These are phyloP conservation scores for Cheirogaleus major DNA, from an alignment of 2,797 vertebrate genomes.

Conservation along the genomic window DNA sequence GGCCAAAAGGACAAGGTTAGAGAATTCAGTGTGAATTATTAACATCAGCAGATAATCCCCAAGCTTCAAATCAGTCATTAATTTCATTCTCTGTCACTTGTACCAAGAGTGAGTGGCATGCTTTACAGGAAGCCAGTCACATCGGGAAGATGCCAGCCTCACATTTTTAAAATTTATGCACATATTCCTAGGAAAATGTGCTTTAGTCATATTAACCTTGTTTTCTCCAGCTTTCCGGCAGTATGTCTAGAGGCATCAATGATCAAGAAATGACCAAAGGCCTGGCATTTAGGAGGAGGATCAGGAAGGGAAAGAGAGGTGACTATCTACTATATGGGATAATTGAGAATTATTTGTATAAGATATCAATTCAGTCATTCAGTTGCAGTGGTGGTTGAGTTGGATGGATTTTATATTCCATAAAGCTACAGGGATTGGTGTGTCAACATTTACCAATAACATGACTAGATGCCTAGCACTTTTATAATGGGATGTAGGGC, in stretches of 20 bases:
- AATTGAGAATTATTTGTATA: slow-evolving; percentile 3
- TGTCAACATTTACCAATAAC: slow-evolving; percentile 26
- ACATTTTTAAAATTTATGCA: background rate
- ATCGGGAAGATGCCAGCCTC: slow-evolving; percentile 11
- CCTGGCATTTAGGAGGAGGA: slow-evolving; percentile 5
- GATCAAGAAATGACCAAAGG: slow-evolving; percentile 46
- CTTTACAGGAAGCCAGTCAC: slow-evolving; percentile 7
- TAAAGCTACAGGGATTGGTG: slow-evolving; percentile 12
- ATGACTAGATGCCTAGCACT: slow-evolving; percentile 4
- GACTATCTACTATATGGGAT: background rate
- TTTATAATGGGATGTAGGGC: background rate
- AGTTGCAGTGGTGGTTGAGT: background rate
- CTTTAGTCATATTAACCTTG: slow-evolving; percentile 13
- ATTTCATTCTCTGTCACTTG: slow-evolving; percentile 17
- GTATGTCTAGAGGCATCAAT: background rate
- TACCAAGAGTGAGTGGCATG: background rate
- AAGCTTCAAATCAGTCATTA: slow-evolving; percentile 26
- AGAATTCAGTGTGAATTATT: slow-evolving; percentile 42
- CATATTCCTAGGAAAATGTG: slow-evolving; percentile 13
- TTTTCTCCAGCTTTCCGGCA: slow-evolving; percentile 26
- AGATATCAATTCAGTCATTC: slow-evolving; percentile 8
- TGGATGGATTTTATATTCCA: slow-evolving; percentile 26
- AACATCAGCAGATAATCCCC: slow-evolving; percentile 5
- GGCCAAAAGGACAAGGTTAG: slow-evolving; percentile 22
- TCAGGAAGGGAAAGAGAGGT: background rate